Conservation (phyloP, 2,888 invertebrate genomes). For the Tanytarsus gracilentus region DNA sequence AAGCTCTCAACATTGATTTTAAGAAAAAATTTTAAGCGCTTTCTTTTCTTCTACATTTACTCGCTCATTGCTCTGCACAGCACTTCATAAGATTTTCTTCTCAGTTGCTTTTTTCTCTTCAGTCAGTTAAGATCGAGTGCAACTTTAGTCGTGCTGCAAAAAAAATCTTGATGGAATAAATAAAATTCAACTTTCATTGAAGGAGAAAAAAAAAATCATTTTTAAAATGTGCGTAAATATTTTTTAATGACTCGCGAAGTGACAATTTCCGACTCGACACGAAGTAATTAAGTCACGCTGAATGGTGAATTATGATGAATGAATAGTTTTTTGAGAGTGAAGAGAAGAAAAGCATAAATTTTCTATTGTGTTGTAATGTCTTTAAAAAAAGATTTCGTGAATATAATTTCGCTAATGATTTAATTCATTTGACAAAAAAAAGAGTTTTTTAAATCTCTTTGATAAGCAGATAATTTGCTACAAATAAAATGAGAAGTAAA, state of each 20-base stretch:
- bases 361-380: too few species aligned
- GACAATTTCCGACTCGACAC: not conserved
- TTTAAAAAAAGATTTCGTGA: too few species aligned
- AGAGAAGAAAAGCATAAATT: too few species aligned
- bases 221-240: not conserved
- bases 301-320: too few species aligned
- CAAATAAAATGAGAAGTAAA: too few species aligned
- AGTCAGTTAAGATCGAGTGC: not conserved
- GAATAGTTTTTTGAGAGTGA: too few species aligned
- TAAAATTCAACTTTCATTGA: not conserved
- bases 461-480: too few species aligned
- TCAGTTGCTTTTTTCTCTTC: conserved; percentile 1
- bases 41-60: conserved; percentile 10
- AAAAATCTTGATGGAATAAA: not conserved
- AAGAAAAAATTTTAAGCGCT: conserved; percentile 8
- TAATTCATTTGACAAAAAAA: too few species aligned
- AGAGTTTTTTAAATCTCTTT: too few species aligned
- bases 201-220: not conserved
- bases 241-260: not conserved
- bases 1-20: not conserved
- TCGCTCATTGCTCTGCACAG: not conserved
- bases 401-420: too few species aligned
- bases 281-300: not conserved
- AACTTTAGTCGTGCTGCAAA: not conserved
- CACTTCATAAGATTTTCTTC: not conserved